Evolutionary conservation across 2,888 invertebrate genomes (phyloP).

Genomic region (Aricia artaxerxes): DNA sequence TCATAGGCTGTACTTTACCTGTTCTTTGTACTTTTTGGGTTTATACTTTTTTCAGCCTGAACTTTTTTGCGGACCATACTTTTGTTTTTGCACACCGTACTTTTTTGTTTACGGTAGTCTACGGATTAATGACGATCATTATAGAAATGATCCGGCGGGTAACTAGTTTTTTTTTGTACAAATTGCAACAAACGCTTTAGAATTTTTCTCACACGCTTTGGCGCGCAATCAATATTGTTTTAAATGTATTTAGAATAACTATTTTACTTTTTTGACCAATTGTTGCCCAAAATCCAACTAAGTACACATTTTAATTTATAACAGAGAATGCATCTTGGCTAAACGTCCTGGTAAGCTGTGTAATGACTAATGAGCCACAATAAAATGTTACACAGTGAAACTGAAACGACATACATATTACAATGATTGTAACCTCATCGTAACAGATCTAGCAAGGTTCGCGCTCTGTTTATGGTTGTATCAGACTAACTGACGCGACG

Average conservation of each 20-base stretch:
- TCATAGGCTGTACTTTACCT: conserved; percentile 5
- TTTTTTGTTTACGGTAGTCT: conserved; percentile 8
- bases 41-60: neutral
- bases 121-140: conserved; percentile 15
- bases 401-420: too few species aligned
- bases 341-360: too few species aligned
- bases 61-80: neutral
- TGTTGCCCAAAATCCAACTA: too few species aligned
- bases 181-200: neutral
- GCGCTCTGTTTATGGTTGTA: too few species aligned
- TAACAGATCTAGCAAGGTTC: too few species aligned
- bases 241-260: neutral
- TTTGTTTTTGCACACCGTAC: conserved; percentile 12
- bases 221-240: neutral
- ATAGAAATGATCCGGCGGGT: neutral
- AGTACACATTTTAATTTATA: too few species aligned
- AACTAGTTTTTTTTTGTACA: neutral
- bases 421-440: too few species aligned
- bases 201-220: neutral
- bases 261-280: too few species aligned
- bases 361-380: too few species aligned
- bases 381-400: too few species aligned
- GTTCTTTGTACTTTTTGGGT: neutral
- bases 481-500: too few species aligned
- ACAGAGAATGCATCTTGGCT: too few species aligned